Conservation (phyloP, 2,113 vertebrate genomes). For the Aldabrachelys gigantea region DNA sequence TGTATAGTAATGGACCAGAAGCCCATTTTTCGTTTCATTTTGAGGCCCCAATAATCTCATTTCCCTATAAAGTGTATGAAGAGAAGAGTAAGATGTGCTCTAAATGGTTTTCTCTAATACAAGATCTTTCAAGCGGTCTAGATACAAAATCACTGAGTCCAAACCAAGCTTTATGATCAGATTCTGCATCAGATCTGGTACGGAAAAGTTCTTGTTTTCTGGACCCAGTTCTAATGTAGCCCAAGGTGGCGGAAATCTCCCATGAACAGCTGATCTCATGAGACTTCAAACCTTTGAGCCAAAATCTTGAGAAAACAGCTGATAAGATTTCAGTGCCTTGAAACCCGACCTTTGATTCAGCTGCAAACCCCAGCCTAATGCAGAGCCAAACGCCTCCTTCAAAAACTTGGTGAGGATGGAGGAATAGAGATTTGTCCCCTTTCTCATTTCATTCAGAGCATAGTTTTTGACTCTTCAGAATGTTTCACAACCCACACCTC, state of each 20-base stretch:
- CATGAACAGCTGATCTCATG: slow-evolving; percentile 57
- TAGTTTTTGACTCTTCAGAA: slow-evolving; percentile 27
- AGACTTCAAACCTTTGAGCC: slow-evolving; percentile 55
- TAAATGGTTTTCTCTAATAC: not conserved
- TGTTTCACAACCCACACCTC: not conserved
- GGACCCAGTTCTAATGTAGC: slow-evolving; percentile 18
- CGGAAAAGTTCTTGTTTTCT: not conserved
- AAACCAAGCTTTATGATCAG: slow-evolving; percentile 20
- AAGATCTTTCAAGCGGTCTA: not conserved
- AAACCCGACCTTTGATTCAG: slow-evolving; percentile 52
- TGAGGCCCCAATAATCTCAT: not conserved
- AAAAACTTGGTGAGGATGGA: not conserved
- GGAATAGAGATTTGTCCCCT: not conserved
- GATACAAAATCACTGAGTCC: not conserved
- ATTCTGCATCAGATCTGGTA: slow-evolving; percentile 1
- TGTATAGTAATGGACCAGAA: not conserved
- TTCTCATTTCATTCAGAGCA: slow-evolving; percentile 16
- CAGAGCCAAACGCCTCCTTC: slow-evolving; percentile 8
- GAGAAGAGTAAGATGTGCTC: not conserved
- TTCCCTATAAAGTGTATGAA: not conserved
- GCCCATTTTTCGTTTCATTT: not conserved
- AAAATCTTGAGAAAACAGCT: slow-evolving; percentile 62
- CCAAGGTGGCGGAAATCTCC: slow-evolving; percentile 22
- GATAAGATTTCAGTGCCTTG: slow-evolving; percentile 51
- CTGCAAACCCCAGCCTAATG: not conserved